Conservation (phyloP, 2,797 vertebrate genomes). For the Microctenopoma lineatum region DNA sequence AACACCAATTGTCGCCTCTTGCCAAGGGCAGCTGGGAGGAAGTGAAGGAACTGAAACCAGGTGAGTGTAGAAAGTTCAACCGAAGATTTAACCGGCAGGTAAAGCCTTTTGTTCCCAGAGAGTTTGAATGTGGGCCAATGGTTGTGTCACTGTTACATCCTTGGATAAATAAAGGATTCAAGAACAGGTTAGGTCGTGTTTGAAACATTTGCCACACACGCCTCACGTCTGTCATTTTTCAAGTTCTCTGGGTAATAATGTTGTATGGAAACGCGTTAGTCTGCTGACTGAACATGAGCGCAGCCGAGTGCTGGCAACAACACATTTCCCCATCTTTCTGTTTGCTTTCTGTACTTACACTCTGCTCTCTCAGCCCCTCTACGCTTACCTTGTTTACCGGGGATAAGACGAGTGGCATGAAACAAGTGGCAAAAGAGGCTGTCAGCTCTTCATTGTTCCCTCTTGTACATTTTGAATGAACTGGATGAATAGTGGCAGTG, state of each 20-base stretch:
- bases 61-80: neutral
- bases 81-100: too few species aligned
- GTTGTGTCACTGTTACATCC: too few species aligned
- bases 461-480: conserved; percentile 50
- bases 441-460: conserved; percentile 32
- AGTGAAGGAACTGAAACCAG: neutral
- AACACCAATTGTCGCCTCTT: neutral
- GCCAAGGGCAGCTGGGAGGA: neutral
- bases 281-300: conserved; percentile 19
- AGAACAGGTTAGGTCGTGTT: too few species aligned
- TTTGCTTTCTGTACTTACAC: conserved; percentile 18
- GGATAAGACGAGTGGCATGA: conserved; percentile 39
- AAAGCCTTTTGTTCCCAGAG: too few species aligned
- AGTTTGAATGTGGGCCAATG: too few species aligned
- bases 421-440: conserved; percentile 34
- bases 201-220: conserved; percentile 2
- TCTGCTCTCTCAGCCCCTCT: neutral
- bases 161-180: too few species aligned
- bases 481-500: conserved; percentile 45
- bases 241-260: neutral
- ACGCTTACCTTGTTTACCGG: conserved; percentile 34
- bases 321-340: conserved; percentile 9
- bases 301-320: conserved; percentile 34
- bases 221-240: neutral
- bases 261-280: conserved; percentile 10